Base-by-base conservation (phyloP, 2,888 invertebrate genomes). In the Lasius platythorax region DNA sequence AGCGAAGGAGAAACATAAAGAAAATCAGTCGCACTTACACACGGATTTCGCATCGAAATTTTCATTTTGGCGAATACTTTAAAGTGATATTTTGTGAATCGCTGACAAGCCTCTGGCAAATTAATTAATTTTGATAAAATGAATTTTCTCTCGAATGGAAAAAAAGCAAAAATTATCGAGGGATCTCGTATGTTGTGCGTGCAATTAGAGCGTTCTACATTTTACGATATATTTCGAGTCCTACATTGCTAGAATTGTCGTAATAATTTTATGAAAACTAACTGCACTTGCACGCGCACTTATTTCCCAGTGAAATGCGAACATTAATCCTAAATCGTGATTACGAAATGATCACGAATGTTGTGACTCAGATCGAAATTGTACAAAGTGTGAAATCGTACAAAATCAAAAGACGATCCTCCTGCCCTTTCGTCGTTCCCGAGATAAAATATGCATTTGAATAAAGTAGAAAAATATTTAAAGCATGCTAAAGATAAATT, bases 401-500 rank as follows among this genome's bases (percentile, higher is more conserved):
- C 67, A 79, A 63, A 83, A 61, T 61, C 37, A 23, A 61, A 61
- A 33, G 33, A 72, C 18, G 78, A 68, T 78, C 37, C 43, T 79
- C 72, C 46, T 61, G 46, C 37, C 46, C 61, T 37, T 50, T 50
- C 6, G 15, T 61, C 50, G 53, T 70, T 53, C 50, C 68, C 53
- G 37, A 30, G 33, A 67, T 33, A 43, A 68, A 70, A 43, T 70
- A 72, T 50, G 4, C 50, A 23, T 46, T 23, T 58, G 15, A 64
- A 75, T 37, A 66, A 43, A 58, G 18, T 18, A 30, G 58, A 23
- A 33, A 43, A 46, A 46, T 67, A 46, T 68, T 61, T 75, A 30
- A 67, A 78, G 74, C 85, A 79, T 88, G 43, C 64, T 18, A 18
- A 76, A 87, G 85, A 82, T 88, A 50, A 50, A 50, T 90, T 89